Evolutionary conservation across 2,113 vertebrate genomes (phyloP).

Genomic region (Nannospalax galili): DNA sequence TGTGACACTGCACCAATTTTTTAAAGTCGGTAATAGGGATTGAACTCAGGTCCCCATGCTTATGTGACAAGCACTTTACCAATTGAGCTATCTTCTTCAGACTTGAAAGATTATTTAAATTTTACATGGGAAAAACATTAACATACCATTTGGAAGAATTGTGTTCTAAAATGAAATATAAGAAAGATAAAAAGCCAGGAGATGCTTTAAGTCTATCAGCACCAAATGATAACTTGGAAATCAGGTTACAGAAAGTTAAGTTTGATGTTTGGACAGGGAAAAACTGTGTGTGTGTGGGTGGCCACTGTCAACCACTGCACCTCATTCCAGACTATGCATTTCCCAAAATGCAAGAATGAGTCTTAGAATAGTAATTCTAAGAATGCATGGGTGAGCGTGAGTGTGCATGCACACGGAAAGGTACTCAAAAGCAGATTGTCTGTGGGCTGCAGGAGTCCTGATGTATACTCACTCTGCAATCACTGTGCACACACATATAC

Average conservation of each 20-base stretch:
- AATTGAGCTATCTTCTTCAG: not conserved
- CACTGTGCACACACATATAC: too few species aligned
- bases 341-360: not conserved
- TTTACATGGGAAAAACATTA: not conserved
- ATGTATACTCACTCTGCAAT: not conserved
- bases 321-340: not conserved
- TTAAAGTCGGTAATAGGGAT: too few species aligned
- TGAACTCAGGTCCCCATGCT: not conserved
- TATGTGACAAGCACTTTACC: not conserved
- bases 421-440: not conserved
- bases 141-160: not conserved
- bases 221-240: not conserved
- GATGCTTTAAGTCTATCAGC: not conserved
- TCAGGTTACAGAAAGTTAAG: not conserved
- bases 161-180: not conserved
- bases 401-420: not conserved
- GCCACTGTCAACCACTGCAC: not conserved
- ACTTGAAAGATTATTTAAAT: not conserved
- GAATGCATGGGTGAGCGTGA: not conserved
- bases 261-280: not conserved
- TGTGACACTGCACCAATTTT: not conserved
- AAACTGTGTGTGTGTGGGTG: not conserved
- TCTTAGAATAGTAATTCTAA: constrained; percentile 4
- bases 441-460: not conserved
- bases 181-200: not conserved